Conservation (phyloP, 2,797 vertebrate species). For the Nasua narica region DNA sequence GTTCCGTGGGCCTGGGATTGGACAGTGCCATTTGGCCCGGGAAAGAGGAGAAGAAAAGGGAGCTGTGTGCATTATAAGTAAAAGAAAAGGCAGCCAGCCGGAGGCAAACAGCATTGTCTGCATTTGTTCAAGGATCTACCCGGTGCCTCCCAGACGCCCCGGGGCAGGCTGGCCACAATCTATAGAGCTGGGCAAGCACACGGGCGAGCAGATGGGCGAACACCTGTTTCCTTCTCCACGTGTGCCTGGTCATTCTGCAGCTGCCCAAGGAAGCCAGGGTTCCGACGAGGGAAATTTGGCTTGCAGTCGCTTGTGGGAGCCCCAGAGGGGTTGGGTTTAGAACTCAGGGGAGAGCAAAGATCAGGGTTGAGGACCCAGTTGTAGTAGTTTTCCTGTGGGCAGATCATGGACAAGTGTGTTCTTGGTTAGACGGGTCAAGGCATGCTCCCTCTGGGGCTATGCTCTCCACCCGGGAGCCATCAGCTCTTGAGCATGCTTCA, state of each 20-base stretch:
- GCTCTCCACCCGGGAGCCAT: neutral
- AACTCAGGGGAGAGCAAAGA: neutral
- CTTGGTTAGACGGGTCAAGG: neutral
- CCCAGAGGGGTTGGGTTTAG: neutral
- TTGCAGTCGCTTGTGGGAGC: neutral
- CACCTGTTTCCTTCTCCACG: neutral
- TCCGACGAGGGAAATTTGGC: neutral
- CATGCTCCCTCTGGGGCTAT: neutral
- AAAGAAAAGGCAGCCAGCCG: neutral
- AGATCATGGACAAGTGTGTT: neutral
- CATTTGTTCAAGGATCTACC: neutral
- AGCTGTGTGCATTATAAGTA: neutral
- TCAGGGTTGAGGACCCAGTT: neutral
- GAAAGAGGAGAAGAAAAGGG: neutral
- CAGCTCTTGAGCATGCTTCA: neutral
- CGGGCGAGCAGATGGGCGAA: neutral
- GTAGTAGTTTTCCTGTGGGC: rapidly evolving
- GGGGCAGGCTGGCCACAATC: neutral
- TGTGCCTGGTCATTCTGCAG: neutral
- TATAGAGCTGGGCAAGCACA: neutral
- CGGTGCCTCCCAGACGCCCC: neutral
- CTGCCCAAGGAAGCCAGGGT: neutral
- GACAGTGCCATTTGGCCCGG: neutral
- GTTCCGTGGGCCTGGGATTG: neutral
- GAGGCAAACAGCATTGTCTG: slow-evolving; percentile 4